phyloP scores from a whole-genome alignment of 2,888 invertebrate species.

The Drosophila lutescens region DNA sequence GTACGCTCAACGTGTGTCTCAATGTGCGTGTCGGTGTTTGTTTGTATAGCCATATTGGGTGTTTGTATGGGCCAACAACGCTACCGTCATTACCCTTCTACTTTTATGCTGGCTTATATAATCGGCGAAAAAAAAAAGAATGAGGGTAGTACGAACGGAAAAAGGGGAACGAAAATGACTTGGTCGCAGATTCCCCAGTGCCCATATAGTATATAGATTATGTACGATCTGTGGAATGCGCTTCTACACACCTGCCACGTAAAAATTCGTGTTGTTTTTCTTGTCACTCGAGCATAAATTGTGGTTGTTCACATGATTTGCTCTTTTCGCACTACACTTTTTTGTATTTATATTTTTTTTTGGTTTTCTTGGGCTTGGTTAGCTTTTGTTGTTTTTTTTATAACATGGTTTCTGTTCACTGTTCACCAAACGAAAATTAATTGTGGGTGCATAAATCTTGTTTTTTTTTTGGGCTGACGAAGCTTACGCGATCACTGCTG shows the following conservation, averaged over 20 bases:
- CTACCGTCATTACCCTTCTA: constrained; percentile 46
- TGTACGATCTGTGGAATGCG: constrained; percentile 66
- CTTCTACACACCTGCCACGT: constrained; percentile 74
- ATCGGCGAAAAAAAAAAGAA: constrained; percentile 28
- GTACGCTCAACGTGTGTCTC: constrained; percentile 41
- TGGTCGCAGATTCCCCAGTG: constrained; percentile 20
- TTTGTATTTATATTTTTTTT: constrained; percentile 18
- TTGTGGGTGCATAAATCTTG: constrained; percentile 31
- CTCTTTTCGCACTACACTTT: constrained; percentile 37
- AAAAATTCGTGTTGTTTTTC: constrained; percentile 55
- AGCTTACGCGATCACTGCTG: constrained; percentile 63
- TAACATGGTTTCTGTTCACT: constrained; percentile 23
- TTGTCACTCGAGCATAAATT: constrained; percentile 51
- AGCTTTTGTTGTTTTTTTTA: constrained; percentile 3
- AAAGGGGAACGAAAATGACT: constrained; percentile 20
- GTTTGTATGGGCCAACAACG: constrained; percentile 40
- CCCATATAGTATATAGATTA: constrained; percentile 54
- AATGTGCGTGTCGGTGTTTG: constrained; percentile 40
- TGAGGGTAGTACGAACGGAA: background rate
- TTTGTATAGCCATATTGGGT: constrained; percentile 48
- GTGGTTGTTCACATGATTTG: constrained; percentile 25
- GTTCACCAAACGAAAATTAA: constrained; percentile 38
- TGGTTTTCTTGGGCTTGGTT: background rate
- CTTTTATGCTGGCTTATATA: constrained; percentile 65
- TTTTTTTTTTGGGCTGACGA: constrained; percentile 19